Base-by-base conservation (phyloP, 2,888 invertebrate species). In the Melinopterus prodromus region DNA sequence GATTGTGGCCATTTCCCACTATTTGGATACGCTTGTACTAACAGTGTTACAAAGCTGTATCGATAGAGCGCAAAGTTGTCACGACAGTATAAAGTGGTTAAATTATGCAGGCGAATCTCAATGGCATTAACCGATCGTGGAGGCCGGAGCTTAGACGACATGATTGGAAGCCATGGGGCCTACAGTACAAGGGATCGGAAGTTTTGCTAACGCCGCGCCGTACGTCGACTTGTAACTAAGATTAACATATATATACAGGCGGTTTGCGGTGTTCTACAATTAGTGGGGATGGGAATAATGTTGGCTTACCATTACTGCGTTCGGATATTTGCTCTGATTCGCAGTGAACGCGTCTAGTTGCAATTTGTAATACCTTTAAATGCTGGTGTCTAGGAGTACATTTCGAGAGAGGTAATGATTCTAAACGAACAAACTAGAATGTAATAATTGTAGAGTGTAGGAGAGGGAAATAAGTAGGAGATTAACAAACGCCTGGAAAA, bases 241-340 rank as follows among this genome's bases (percentile, higher is more conserved):
- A 53, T 53, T 53, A 53, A 53, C 53, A 53, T 53, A 53, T 53
- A 53, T 53, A 53, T 53, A 12, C 3, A 53, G 53, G 53, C 12
- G 53, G 53, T 53, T 53, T 53, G 53, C 53, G 53, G 53, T 53
- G 53, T 53, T 53, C 53, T 53, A 53, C 53, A 53, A 53, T 53
- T 53, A 53, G 53, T 53, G 12, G 53, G 53, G 53, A 53, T 12
- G 53, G 53, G 53, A 53, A 7, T 53, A 53, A 53, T 53, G 53
- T 53, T 53, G 12, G 53, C 53, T 53, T 53, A 53, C 53, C 5
- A 12, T 53, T 53, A 6, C 53, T 53, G 53, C 12, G 2, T 53
- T 9, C 53, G 53, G 53, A 53, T 53, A 53, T 53, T 53, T 53
- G 53, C 53, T 12, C 12, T 53, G 53, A 53, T 9, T 53, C 53